Evolutionary conservation across 2,113 vertebrate genomes (phyloP), one percentile per base, ranked within the genome.

Genomic region (Burhinus oedicnemus): DNA sequence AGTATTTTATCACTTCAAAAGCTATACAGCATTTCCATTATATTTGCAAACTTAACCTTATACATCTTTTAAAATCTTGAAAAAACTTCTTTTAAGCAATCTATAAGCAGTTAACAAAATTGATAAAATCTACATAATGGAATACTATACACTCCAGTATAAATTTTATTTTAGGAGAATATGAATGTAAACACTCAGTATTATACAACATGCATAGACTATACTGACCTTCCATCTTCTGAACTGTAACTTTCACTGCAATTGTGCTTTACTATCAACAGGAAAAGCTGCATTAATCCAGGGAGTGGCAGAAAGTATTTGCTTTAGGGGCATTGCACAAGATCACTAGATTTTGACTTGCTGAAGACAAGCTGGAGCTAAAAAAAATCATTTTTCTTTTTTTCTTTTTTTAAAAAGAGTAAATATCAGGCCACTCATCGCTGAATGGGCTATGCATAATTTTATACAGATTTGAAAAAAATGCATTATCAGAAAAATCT

Each of bases 11-110:
- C 98, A 98, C 98, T 98, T 97, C 97, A 98, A 98, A 98, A 98
- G 98, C 98, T 98, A 98, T 98, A 98, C 97, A 98, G 98, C 98
- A 97, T 98, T 98, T 98, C 98, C 97, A 97, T 98, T 98, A 97
- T 98, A 98, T 98, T 97, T 98, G 97, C 98, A 98, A 98, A 98
- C 98, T 98, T 98, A 98, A 98, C 98, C 98, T 98, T 98, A 98
- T 97, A 98, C 98, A 98, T 98, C 97, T 98, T 97, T 98, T 98
- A 98, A 98, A 98, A 97, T 98, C 95, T 98, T 97, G 97, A 96
- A 98, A 98, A 96, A 97, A 95, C 36, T 97, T 96, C n/a, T 97
- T 97, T 97, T 98, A 97, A 98, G 98, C 98, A 90, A 96, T 98
- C 98, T 98, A 98, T 98, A 98, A 98, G 98, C 98, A 98, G 97